phyloP scores from a whole-genome alignment of 2,113 vertebrate species.

The Girardinichthys multiradiatus region DNA sequence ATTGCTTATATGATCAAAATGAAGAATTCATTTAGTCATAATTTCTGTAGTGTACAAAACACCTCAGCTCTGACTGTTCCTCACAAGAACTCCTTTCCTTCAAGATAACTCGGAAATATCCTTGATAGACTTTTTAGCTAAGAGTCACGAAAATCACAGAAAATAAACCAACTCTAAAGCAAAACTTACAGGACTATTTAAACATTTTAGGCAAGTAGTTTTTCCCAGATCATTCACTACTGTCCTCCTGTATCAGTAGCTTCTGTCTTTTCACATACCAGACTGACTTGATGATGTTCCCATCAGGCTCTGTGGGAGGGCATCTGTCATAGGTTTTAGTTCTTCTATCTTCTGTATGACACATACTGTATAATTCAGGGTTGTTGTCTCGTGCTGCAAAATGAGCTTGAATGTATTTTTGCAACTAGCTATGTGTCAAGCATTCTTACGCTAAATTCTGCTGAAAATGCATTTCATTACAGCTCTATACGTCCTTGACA shows the following conservation, averaged over 20 bases:
- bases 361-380: not conserved
- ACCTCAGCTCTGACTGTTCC: too few relatives aligned
- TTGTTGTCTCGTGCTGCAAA: not conserved
- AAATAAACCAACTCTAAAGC: not conserved
- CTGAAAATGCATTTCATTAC: conserved; percentile 16
- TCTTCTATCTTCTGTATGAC: conserved; percentile 4
- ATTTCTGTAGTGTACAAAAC: too few relatives aligned
- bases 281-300: conserved; percentile 19
- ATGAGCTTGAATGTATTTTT: not conserved
- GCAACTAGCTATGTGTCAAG: not conserved
- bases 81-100: too few relatives aligned
- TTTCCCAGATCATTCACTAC: not conserved
- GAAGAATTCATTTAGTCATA: not conserved
- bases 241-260: not conserved
- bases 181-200: not conserved
- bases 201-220: conserved; percentile 12
- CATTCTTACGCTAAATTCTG: not conserved
- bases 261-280: not conserved
- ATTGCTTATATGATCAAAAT: not conserved
- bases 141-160: not conserved
- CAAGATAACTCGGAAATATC: too few relatives aligned
- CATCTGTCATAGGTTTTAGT: not conserved
- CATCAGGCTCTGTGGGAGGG: conserved; percentile 1
- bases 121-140: too few relatives aligned
- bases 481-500: not conserved